Base-by-base conservation (phyloP, 2,113 vertebrate genomes). In the Boulengeromyrus knoepffleri region DNA sequence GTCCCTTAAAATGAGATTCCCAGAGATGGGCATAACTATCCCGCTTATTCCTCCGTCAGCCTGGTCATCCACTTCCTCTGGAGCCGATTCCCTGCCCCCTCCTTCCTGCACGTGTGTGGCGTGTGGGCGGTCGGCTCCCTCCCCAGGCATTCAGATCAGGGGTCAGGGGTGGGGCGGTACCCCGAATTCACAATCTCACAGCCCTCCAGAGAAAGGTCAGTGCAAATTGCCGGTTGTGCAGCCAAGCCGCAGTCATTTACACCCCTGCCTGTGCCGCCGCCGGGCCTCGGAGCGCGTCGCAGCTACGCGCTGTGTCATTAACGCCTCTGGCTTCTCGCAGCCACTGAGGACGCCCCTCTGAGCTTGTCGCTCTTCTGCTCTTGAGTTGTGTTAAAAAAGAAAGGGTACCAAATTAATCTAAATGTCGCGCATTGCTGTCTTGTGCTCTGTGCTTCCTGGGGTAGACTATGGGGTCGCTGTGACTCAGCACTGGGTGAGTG, bases 191-290 rank as follows among this genome's bases (percentile, higher is more conserved):
- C 31, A 27, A 21, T 13, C 87, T 36, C 39, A 1, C 85, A 39
- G 56, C 36, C 53, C 87, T 66, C 87, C 56, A 45, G 87, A 21
- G 39, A 88, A 66, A 88, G 87, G 87, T 88, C 87, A 88, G 53
- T 66, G 53, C 39, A 66, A 88, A 88, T 66, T 62, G 56, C 39
- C 39, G 31, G 87, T 62, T 50, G 36, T 88, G 31, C 87, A 47
- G 53, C 52, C 52, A 66, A 62, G 24, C 53, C 4, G 17, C 53
- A 47, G 87, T 66, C 87, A 87, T 87, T 88, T 46, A 66, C 87
- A 66, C 53, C 36, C 15, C 36, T 24, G 85, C 39, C 56, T 42
- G 36, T 45, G 53, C 39, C 7, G 36, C 15, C 5, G 39, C 36
- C 21, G 15, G 5, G 24, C n/a, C 2, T 21, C 2, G 50, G 15